phyloP scores from a whole-genome alignment of 1,140 invertebrate species.

The Trichoplusia ni region DNA sequence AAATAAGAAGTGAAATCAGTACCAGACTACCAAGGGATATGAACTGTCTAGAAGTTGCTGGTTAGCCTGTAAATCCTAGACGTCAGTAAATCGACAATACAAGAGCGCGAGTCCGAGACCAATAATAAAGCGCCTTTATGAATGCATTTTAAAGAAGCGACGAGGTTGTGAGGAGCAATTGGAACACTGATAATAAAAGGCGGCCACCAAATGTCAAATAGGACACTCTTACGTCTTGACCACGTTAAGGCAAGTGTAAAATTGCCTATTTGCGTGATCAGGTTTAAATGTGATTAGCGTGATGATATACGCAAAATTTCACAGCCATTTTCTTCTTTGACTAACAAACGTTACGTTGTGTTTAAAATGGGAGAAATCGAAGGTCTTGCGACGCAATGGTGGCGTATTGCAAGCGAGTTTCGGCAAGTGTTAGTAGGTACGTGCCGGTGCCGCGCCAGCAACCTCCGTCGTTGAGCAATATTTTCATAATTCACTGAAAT shows the following conservation, averaged over 20 bases:
- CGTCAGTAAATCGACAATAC: conserved; percentile 1
- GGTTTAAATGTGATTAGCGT: background rate
- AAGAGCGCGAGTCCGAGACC: conserved; percentile 1
- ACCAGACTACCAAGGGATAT: no score
- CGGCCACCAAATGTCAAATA: conserved; percentile 37
- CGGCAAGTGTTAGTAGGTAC: conserved; percentile 40
- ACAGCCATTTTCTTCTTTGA: conserved; percentile 43
- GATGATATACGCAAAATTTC: conserved; percentile 43
- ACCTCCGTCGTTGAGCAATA: conserved; percentile 52
- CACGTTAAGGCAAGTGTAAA: conserved; percentile 28
- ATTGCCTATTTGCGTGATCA: background rate
- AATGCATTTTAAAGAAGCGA: conserved; percentile 23
- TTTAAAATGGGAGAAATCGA: conserved; percentile 69
- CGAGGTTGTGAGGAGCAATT: conserved; percentile 19
- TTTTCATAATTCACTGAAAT: conserved; percentile 64
- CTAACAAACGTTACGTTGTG: conserved; percentile 55
- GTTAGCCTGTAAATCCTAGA: background rate
- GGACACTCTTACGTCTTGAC: conserved; percentile 30
- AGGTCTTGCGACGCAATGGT: conserved; percentile 51
- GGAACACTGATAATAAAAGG: conserved; percentile 34
- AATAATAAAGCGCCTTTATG: conserved; percentile 34
- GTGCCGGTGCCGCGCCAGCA: conserved; percentile 47
- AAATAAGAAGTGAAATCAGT: no score
- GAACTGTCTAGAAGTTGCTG: no score
- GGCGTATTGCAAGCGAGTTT: conserved; percentile 52